Evolutionary conservation across 1,140 invertebrate genomes (phyloP).

Genomic region (Phocides pigmalion): DNA sequence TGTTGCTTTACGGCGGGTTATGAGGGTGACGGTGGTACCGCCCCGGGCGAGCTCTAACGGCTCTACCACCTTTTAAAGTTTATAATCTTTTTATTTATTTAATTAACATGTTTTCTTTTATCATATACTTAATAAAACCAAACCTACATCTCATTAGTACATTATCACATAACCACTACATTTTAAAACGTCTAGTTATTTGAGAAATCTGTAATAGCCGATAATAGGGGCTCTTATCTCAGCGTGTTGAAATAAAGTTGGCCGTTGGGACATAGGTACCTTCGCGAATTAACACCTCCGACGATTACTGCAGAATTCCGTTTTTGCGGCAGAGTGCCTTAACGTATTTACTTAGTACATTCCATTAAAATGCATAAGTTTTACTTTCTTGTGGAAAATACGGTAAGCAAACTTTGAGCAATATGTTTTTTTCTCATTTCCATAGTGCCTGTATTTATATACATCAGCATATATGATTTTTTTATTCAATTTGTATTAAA

Average conservation of each 20-base stretch:
- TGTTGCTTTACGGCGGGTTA: no score
- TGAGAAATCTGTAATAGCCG: constrained; percentile 17
- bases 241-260: constrained; percentile 22
- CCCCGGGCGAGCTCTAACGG: no score
- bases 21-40: no score
- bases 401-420: no score
- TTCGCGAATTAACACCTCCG: constrained; percentile 19
- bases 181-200: constrained; percentile 21
- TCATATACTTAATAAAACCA: no score
- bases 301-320: constrained; percentile 12
- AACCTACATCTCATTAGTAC: background rate
- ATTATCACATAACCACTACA: background rate
- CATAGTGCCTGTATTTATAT: no score
- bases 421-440: no score
- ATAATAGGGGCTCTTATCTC: constrained; percentile 14
- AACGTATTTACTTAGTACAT: constrained; percentile 15
- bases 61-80: no score
- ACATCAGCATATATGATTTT: no score
- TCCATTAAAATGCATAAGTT: constrained; percentile 9
- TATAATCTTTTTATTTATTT: no score
- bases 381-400: constrained; percentile 16
- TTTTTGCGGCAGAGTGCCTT: constrained; percentile 8
- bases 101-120: no score
- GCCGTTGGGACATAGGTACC: constrained; percentile 5
- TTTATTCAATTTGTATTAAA: no score